Base-by-base conservation (phyloP, 2,113 vertebrate species). In the Gavialis gangeticus region DNA sequence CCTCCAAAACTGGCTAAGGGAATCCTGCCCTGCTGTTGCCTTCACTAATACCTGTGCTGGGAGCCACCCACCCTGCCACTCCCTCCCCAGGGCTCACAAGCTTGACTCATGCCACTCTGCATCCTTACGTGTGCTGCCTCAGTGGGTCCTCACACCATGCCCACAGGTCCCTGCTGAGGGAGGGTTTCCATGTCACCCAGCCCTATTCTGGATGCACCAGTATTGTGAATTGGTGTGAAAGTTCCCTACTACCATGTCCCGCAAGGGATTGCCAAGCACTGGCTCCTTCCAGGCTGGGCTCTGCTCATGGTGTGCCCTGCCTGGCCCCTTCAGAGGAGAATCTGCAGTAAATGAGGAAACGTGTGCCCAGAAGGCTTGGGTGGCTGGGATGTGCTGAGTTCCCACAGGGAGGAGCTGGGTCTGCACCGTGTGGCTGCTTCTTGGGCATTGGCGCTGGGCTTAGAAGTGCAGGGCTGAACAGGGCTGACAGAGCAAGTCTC, bases 151-250 rank as follows among this genome's bases (percentile, higher is more conserved):
- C 56, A 24, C 14, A 30, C 28, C 21, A 28, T 59, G 76, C 21
- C 12, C 21, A 19, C 3, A 12, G 75, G 28, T 71, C 2, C 1
- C 2, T 3, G 27, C 24, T 0, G 0, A 1, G 71, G 71, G 66
- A 14, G 75, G 71, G 18, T 91, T 3, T 30, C 19, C 1, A 2
- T 60, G 34, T 14, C 14, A 30, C 24, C 9, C 58, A 79, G 58
- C 77, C 28, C 27, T 6, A 24, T 80, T 84, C 84, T 28, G 4
- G 56, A n/a, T 79, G 83, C 58, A 12, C 59, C 3, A 37, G 69
- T 9, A 46, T 1, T 0, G 5, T 60, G 16, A 12, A 5, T 75
- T 1, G 2, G 24, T 54, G 63, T 56, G 76, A 62, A 83, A 46
- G 46, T 22, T 64, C 6, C 19, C 12, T 37, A 46, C 46, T 46